phyloP scores from a whole-genome alignment of 2,888 invertebrate species.

The Ochropacha duplaris region DNA sequence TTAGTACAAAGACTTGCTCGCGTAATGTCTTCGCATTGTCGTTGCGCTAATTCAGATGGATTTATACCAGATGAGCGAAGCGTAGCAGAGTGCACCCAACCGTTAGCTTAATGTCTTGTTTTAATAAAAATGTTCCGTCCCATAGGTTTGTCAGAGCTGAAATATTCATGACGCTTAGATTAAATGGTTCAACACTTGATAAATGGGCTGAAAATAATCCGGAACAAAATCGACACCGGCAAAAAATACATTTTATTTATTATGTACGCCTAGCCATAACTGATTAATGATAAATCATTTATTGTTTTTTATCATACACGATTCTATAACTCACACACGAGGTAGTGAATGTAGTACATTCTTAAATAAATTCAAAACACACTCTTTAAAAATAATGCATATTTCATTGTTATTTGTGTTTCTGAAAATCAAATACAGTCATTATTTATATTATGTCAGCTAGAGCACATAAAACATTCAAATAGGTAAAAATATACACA shows the following conservation, averaged over 20 bases:
- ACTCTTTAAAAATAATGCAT: neutral
- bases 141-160: slow-evolving; percentile 50
- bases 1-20: slow-evolving; percentile 56
- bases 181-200: slow-evolving; percentile 66
- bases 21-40: slow-evolving; percentile 57
- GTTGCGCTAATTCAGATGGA: slow-evolving; percentile 62
- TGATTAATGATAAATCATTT: slow-evolving; percentile 3
- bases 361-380: neutral
- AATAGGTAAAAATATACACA: slow-evolving; percentile 33
- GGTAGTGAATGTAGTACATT: neutral
- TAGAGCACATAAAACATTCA: slow-evolving; percentile 14
- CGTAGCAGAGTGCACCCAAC: slow-evolving; percentile 42
- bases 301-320: neutral
- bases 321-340: neutral
- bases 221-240: slow-evolving; percentile 51
- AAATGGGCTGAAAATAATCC: slow-evolving; percentile 60
- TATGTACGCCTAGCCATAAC: slow-evolving; percentile 11
- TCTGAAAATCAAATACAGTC: neutral
- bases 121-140: slow-evolving; percentile 50
- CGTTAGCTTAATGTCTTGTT: slow-evolving; percentile 47
- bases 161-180: slow-evolving; percentile 68
- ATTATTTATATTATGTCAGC: neutral
- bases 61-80: slow-evolving; percentile 49
- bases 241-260: slow-evolving; percentile 43
- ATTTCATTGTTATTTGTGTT: neutral